phyloP scores from a whole-genome alignment of 2,797 vertebrate genomes.

The Sebastes trivittatus region DNA sequence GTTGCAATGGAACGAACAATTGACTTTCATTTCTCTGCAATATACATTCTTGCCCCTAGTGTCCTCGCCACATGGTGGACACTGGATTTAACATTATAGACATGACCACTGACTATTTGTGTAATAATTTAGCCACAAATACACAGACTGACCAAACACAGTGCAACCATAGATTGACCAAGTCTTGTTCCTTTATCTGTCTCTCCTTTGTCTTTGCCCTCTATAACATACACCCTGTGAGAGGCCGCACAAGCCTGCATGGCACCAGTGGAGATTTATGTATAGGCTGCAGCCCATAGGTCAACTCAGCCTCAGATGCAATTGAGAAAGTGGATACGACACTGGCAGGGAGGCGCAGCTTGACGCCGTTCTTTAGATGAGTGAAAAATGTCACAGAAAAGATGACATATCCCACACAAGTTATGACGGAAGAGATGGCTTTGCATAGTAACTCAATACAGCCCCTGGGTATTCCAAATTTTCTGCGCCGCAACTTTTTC shows the following conservation, averaged over 20 bases:
- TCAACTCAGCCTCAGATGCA: conserved; percentile 46
- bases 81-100: neutral
- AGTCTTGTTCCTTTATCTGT: rapidly evolving
- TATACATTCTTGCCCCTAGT: too few relatives aligned
- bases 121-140: neutral
- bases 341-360: conserved; percentile 27
- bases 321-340: conserved; percentile 41
- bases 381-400: conserved; percentile 58
- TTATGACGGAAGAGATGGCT: conserved; percentile 23
- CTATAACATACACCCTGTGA: neutral
- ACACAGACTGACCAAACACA: neutral
- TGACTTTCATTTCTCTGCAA: neutral
- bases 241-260: conserved; percentile 5
- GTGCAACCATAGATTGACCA: neutral
- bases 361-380: conserved; percentile 30
- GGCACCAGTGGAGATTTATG: conserved; percentile 46
- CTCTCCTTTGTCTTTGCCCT: conserved; percentile 22
- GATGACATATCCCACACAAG: conserved; percentile 33
- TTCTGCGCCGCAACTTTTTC: conserved; percentile 12
- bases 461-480: conserved; percentile 9
- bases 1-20: neutral
- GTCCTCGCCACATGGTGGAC: neutral
- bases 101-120: neutral
- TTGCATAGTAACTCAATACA: conserved; percentile 29
- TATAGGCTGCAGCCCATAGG: conserved; percentile 12